Evolutionary conservation across 2,113 vertebrate species (phyloP).

Genomic region (Archocentrus centrarchus): DNA sequence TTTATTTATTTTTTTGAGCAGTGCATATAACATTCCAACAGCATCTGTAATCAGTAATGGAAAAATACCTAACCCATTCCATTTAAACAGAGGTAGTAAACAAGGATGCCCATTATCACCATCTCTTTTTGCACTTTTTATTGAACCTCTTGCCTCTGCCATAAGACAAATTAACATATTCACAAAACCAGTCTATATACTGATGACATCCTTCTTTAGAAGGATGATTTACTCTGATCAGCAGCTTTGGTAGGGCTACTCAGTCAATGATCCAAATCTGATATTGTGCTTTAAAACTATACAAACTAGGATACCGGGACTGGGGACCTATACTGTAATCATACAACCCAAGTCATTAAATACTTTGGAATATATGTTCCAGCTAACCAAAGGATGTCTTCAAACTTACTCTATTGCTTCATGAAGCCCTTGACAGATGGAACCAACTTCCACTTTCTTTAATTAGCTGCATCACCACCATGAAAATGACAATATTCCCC

Average conservation of each 20-base stretch:
- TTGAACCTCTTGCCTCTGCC: too few relatives aligned
- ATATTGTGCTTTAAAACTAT: not conserved
- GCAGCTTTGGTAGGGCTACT: not conserved
- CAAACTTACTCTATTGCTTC: not conserved
- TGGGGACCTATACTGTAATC: too few relatives aligned
- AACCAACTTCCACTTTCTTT: not conserved
- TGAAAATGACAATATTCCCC: not conserved
- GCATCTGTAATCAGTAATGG: not conserved
- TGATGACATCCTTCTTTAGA: not conserved
- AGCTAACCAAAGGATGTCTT: not conserved
- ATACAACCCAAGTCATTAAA: too few relatives aligned
- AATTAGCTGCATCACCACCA: not conserved
- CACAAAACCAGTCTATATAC: not conserved
- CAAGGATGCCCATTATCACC: not conserved
- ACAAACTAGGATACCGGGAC: too few relatives aligned
- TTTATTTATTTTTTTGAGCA: too few relatives aligned
- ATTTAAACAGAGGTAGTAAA: not conserved
- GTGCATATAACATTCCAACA: not conserved
- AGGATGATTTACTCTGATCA: not conserved
- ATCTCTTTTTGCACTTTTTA: too few relatives aligned
- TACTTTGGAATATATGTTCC: not conserved
- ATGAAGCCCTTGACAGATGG: not conserved
- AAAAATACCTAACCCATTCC: accelerated
- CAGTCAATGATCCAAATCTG: not conserved
- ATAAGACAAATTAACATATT: not conserved